A percentile compares a stretch with the other conserved stretches of the same genome.
Evolutionary conservation across 2,113 vertebrate genomes (phyloP).

Genomic region (Nanorana parkeri): DNA sequence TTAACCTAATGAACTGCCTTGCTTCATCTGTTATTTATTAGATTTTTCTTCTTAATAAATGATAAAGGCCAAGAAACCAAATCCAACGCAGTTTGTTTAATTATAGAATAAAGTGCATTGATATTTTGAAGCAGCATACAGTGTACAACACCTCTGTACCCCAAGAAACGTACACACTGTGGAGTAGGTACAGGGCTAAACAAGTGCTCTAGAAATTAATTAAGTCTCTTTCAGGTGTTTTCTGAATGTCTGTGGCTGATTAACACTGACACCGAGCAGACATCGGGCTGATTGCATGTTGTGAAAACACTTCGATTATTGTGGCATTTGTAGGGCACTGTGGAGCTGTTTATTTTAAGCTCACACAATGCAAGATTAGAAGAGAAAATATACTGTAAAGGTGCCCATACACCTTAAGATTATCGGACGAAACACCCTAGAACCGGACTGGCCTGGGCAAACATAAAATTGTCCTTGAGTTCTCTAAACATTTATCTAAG

Average conservation of each 20-base stretch:
- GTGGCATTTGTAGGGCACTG: not conserved
- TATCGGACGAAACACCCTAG: no score
- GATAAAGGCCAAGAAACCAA: not conserved
- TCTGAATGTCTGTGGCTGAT: not conserved
- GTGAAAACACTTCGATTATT: not conserved
- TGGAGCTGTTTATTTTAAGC: not conserved
- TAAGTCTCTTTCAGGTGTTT: slow-evolving; percentile 12
- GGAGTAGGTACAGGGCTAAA: not conserved
- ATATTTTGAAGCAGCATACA: not conserved
- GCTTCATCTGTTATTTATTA: no score
- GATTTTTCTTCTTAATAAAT: no score
- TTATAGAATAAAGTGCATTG: not conserved
- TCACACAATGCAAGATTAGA: not conserved
- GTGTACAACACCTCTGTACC: slow-evolving; percentile 8
- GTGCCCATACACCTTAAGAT: no score
- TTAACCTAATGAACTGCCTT: no score
- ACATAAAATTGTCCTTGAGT: no score
- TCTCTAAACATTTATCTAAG: no score
- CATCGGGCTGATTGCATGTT: slow-evolving; percentile 26
- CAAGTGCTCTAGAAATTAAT: slow-evolving; percentile 20
- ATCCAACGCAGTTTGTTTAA: not conserved
- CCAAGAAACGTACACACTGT: not conserved
- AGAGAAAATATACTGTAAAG: not conserved
- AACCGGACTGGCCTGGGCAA: no score
- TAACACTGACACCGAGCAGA: slow-evolving; percentile 27